Conservation (phyloP, 2,113 vertebrate genomes). For the Albula goreensis region DNA sequence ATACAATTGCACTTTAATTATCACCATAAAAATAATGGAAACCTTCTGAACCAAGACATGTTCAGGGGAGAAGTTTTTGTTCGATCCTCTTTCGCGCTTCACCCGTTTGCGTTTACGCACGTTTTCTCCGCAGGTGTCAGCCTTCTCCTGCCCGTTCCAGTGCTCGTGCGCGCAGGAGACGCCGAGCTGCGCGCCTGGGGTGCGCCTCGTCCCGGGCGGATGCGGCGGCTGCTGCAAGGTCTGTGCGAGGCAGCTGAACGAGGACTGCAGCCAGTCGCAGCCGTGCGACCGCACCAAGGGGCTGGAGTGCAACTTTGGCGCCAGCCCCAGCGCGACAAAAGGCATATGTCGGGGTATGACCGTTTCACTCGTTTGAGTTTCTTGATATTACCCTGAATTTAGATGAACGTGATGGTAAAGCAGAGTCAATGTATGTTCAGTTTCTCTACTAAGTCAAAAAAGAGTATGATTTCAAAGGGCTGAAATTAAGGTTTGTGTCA, state of each 20-base stretch:
- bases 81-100: too few species aligned
- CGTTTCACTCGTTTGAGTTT: too few species aligned
- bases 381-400: background rate
- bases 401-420: background rate
- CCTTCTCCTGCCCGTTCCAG: constrained; percentile 69
- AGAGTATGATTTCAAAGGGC: too few species aligned
- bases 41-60: too few species aligned
- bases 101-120: too few species aligned
- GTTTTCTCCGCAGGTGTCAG: too few species aligned
- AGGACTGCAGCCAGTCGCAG: constrained; percentile 89
- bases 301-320: constrained; percentile 97
- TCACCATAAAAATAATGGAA: too few species aligned
- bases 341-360: constrained; percentile 94
- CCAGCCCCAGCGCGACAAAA: constrained; percentile 84
- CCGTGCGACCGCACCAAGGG: constrained; percentile 97
- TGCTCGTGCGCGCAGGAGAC: constrained; percentile 82
- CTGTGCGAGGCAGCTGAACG: constrained; percentile 94
- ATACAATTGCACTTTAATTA: too few species aligned
- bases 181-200: constrained; percentile 88
- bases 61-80: too few species aligned
- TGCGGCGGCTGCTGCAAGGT: constrained; percentile 89
- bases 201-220: constrained; percentile 85
- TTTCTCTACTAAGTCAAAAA: too few species aligned
- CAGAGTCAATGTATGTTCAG: too few species aligned
- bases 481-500: too few species aligned